These are phyloP conservation scores for Chironomus tentans DNA, from an alignment of 2,888 invertebrate species.

Conservation along the genomic window DNA sequence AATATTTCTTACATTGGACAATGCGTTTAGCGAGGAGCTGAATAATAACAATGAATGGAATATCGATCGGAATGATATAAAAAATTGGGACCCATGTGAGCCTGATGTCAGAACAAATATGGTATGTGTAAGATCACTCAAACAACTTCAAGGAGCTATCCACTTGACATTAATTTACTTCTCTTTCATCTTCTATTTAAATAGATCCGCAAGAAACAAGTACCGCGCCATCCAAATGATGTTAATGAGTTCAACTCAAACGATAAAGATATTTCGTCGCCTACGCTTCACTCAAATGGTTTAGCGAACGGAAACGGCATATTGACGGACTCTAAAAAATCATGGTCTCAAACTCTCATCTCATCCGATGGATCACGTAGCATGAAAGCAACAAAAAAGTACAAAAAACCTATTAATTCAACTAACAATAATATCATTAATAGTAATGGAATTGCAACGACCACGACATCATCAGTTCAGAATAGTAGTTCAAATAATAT, in stretches of 20 bases:
- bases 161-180: slow-evolving; percentile 43
- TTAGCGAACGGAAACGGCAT: not conserved
- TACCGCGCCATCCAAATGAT: slow-evolving; percentile 2
- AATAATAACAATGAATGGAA: not conserved
- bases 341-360: slow-evolving; percentile 5
- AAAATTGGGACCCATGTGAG: not conserved
- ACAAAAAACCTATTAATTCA: slow-evolving; percentile 53
- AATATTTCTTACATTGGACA: slow-evolving; percentile 43
- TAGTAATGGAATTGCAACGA: slow-evolving; percentile 27
- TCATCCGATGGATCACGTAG: not conserved
- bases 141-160: slow-evolving; percentile 49
- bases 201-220: slow-evolving; percentile 1
- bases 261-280: not conserved
- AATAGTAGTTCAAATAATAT: slow-evolving; percentile 31
- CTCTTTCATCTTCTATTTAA: slow-evolving; percentile 12
- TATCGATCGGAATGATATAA: not conserved
- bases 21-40: slow-evolving; percentile 34
- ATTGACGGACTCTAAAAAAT: not conserved
- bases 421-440: slow-evolving; percentile 29
- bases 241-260: slow-evolving; percentile 8
- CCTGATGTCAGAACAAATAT: not conserved
- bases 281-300: not conserved
- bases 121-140: slow-evolving; percentile 42
- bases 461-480: slow-evolving; percentile 30
- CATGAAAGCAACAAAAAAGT: slow-evolving; percentile 58